phyloP scores from a whole-genome alignment of 2,797 vertebrate genomes.

The Poecilia gillii region DNA sequence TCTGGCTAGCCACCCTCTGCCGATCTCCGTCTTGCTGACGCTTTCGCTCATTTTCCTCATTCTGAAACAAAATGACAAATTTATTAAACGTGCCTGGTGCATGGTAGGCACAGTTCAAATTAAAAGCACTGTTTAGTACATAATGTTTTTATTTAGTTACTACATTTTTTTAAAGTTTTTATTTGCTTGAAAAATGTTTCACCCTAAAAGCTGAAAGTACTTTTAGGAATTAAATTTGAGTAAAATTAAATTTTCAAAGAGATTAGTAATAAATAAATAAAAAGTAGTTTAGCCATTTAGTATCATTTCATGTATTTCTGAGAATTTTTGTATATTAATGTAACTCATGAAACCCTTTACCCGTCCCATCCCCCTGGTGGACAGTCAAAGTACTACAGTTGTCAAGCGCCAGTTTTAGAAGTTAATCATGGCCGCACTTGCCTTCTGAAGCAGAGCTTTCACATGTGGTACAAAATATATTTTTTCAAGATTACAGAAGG shows the following conservation, averaged over 20 bases:
- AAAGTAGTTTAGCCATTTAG: neutral
- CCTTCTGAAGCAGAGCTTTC: neutral
- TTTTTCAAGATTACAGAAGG: neutral
- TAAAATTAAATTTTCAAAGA: neutral
- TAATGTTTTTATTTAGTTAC: neutral
- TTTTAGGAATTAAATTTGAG: neutral
- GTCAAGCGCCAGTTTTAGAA: neutral
- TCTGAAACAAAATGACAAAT: conserved; percentile 69
- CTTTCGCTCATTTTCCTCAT: conserved; percentile 85
- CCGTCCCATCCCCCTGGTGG: neutral
- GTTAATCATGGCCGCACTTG: neutral
- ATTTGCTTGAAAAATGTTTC: neutral
- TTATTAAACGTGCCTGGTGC: neutral
- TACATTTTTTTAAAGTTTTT: neutral
- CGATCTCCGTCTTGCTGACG: conserved; percentile 84
- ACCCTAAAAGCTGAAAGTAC: neutral
- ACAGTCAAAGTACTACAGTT: neutral
- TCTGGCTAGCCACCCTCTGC: conserved; percentile 82
- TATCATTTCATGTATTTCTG: neutral
- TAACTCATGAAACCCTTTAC: neutral
- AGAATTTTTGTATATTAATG: neutral
- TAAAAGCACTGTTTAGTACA: neutral
- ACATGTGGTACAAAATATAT: neutral
- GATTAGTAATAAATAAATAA: neutral
- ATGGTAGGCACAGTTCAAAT: neutral